Evolutionary conservation across 2,113 vertebrate species (phyloP), one percentile per base, ranked within the genome.

Genomic region (Calyptomena viridis): DNA sequence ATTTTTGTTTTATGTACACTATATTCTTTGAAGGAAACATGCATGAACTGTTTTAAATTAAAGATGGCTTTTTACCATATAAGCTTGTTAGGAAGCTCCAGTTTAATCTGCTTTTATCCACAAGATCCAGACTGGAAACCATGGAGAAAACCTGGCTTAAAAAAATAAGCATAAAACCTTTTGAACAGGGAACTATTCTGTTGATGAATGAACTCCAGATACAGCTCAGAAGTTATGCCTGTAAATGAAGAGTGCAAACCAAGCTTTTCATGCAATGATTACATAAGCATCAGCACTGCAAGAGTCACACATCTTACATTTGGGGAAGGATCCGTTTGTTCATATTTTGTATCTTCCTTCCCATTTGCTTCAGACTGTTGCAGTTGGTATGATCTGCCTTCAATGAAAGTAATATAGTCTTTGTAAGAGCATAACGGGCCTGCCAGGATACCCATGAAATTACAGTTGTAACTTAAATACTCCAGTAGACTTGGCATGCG

Each of bases 391-490:
- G 98, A 96, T 39, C 98, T 98, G 96, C 99, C 99, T 96, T 99
- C 99, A 83, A 99, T 99, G 97, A 99, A 99, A 89, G 98, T 98
- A 95, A 98, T 98, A 98, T 99, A 99, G 98, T 99, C 99, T 84
- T 99, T 99, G 98, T 99, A 99, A 85, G 99, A 99, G 98, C 99
- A 99, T 49, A 99, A 98, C 8, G 99, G 99, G 63, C 99, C 99
- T 5, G 99, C 99, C 97, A 99, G 98, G 98, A 99, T 99, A 81
- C 99, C 99, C 99, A 99, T 99, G 98, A 99, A 99, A 98, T 99
- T 99, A 97, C 99, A 99, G 97, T 98, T 99, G 98, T 99, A 99
- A 97, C 99, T 99, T 93, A 99, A 96, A 97, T 99, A 99, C 97
- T 99, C 99, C 97, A 99, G 97, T 67, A 99, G 97, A 97, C 99